Evolutionary conservation across 2,888 invertebrate genomes (phyloP).

Genomic region (Sphaerophoria taeniata): DNA sequence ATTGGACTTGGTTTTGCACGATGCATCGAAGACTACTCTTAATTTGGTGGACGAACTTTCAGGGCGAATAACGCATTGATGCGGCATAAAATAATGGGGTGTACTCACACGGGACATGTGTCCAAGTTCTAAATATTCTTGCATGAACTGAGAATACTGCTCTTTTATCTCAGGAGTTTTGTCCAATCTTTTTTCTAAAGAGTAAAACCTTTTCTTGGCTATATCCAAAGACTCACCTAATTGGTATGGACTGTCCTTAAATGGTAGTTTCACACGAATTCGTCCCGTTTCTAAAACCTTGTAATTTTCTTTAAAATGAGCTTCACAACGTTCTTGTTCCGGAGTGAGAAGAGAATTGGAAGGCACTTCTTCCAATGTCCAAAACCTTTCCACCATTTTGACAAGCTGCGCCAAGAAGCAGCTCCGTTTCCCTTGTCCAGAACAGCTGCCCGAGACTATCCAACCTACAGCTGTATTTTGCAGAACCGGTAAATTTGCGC

Average conservation of each 20-base stretch:
- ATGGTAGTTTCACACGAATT: too few species aligned
- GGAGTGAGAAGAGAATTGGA: conserved; percentile 9
- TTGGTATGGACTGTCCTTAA: too few species aligned
- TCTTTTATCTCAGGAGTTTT: not conserved
- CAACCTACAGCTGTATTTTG: conserved; percentile 15
- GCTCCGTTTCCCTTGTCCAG: not conserved
- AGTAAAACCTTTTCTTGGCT: conserved; percentile 36
- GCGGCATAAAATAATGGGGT: conserved; percentile 28
- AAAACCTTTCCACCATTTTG: conserved; percentile 18
- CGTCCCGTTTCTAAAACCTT: not conserved
- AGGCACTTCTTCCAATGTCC: conserved; percentile 9
- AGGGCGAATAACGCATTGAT: conserved; percentile 18
- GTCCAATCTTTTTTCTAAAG: conserved; percentile 41
- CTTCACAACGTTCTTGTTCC: conserved; percentile 42
- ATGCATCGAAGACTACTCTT: conserved; percentile 8
- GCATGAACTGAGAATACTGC: conserved; percentile 54
- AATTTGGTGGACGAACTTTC: conserved; percentile 29
- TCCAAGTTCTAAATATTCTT: conserved; percentile 49
- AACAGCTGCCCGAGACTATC: conserved; percentile 3
- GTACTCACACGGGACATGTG: conserved; percentile 32
- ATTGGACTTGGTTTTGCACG: conserved; percentile 8
- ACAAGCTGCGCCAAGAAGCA: conserved; percentile 8
- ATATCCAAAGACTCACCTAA: conserved; percentile 41
- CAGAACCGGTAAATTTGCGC: conserved; percentile 3
- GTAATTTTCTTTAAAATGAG: conserved; percentile 11